A percentile compares a stretch with the other conserved stretches of the same genome.
phyloP scores from a whole-genome alignment of 2,888 invertebrate species.

The Cyclophora punctaria region DNA sequence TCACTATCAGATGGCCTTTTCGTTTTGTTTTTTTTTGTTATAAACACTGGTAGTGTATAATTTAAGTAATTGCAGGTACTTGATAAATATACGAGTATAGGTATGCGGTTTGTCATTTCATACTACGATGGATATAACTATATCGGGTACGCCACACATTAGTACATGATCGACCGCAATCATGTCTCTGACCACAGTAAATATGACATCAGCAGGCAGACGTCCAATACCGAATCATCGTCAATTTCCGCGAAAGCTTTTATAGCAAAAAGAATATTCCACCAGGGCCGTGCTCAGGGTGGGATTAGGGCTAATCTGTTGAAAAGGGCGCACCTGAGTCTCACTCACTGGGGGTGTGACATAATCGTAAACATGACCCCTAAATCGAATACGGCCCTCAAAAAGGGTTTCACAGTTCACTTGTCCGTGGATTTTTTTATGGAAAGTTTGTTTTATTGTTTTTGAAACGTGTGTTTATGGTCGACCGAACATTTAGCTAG shows the following conservation, averaged over 20 bases:
- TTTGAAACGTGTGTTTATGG: neutral
- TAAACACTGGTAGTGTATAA: no score
- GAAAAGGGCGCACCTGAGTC: conserved; percentile 37
- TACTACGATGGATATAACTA: no score
- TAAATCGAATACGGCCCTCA: conserved; percentile 43
- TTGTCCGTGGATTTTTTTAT: conserved; percentile 9
- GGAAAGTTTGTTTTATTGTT: conserved; percentile 15
- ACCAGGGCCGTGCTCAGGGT: conserved; percentile 1
- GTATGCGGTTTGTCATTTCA: no score
- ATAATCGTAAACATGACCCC: conserved; percentile 41
- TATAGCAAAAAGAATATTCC: conserved; percentile 4
- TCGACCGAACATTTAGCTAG: no score
- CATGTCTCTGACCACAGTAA: no score
- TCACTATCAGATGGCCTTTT: conserved; percentile 8
- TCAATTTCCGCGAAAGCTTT: neutral
- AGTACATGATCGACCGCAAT: no score
- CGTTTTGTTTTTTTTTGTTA: conserved; percentile 5
- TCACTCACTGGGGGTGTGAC: conserved; percentile 36
- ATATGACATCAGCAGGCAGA: no score
- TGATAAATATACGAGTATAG: no score
- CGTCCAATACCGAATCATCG: neutral
- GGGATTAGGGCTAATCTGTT: conserved; percentile 20
- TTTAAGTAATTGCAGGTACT: no score
- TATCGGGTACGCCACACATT: no score
- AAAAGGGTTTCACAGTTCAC: conserved; percentile 30